Conservation (phyloP, 2,113 vertebrate genomes). For the Tenrec ecaudatus region DNA sequence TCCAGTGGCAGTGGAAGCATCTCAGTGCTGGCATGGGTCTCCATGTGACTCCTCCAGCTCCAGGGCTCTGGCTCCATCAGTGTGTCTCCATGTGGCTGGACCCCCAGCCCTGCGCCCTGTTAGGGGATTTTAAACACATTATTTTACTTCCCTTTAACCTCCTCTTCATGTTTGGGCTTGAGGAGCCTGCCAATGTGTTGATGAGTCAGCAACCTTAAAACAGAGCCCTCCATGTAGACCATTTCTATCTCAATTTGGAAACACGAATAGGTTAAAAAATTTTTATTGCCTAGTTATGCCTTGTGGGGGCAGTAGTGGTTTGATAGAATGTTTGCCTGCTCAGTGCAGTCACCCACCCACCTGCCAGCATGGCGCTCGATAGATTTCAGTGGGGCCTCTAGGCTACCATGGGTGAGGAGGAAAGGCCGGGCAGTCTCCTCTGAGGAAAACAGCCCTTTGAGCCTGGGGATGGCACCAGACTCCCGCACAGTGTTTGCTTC, state of each 20-base stretch:
- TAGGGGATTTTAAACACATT: too few species aligned
- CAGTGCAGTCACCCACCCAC: background rate
- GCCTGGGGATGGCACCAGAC: background rate
- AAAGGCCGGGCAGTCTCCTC: background rate
- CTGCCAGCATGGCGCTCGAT: background rate
- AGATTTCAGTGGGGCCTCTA: background rate
- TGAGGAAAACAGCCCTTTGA: background rate
- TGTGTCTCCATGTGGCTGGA: too few species aligned
- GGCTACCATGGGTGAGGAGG: background rate
- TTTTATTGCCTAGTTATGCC: background rate
- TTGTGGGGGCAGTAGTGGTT: background rate
- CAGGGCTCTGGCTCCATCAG: too few species aligned
- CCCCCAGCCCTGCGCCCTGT: too few species aligned
- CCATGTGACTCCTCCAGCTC: too few species aligned
- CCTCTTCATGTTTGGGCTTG: too few species aligned
- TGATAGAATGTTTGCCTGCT: background rate
- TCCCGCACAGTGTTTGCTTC: background rate
- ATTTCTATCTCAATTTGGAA: background rate
- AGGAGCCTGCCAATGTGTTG: too few species aligned
- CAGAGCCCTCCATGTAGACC: background rate
- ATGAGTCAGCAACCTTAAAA: background rate
- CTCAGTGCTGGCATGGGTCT: too few species aligned
- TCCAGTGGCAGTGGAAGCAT: too few species aligned
- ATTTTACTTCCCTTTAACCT: background rate
- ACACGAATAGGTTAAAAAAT: background rate